phyloP scores from a whole-genome alignment of 2,113 vertebrate species.

The Spilogale gracilis region DNA sequence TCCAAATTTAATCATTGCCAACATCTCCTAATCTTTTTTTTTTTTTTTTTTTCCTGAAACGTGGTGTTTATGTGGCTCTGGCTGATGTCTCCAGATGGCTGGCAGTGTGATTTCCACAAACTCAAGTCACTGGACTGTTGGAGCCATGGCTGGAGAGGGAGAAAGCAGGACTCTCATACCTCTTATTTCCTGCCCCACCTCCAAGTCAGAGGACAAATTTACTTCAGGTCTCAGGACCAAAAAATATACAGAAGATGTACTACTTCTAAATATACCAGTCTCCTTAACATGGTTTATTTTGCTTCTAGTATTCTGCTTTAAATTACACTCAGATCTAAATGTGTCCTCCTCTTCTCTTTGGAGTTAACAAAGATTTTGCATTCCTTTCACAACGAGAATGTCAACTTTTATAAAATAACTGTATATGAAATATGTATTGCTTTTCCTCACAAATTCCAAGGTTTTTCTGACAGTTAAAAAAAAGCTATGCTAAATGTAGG shows the following conservation, averaged over 20 bases:
- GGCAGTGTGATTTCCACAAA: neutral
- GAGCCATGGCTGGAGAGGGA: neutral
- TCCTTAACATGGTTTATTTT: neutral
- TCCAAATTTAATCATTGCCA: neutral
- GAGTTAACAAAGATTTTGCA: neutral
- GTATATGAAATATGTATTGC: neutral
- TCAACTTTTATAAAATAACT: neutral
- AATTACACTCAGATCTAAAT: neutral
- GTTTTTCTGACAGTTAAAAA: neutral
- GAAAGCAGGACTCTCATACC: neutral
- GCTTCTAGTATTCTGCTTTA: neutral
- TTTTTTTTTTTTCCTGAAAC: neutral
- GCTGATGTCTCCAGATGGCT: neutral
- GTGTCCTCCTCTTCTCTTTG: neutral
- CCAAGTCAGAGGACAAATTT: neutral
- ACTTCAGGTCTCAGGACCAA: neutral
- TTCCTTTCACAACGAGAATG: neutral
- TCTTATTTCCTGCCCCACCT: neutral
- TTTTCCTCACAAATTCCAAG: slow-evolving; percentile 1
- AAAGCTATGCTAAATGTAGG: neutral
- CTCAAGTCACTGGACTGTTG: neutral
- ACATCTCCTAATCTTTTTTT: neutral
- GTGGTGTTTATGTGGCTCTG: neutral
- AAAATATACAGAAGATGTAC: neutral
- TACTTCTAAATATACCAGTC: neutral